Evolutionary conservation across 2,888 invertebrate species (phyloP).

Genomic region (Calephelis perditalis): DNA sequence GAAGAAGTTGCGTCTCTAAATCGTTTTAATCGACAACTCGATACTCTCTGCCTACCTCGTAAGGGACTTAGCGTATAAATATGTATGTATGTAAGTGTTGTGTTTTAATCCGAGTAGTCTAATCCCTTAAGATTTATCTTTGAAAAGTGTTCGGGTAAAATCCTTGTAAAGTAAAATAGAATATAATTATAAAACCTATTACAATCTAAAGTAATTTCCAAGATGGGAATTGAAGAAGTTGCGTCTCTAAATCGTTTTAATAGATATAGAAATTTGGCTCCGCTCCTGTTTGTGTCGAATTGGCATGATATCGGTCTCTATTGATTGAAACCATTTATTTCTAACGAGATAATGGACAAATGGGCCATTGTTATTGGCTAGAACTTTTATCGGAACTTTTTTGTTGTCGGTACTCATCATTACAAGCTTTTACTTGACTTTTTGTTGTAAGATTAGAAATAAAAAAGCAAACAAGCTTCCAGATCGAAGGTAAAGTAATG

Average conservation of each 20-base stretch:
- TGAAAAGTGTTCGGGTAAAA: no score
- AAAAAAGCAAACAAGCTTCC: no score
- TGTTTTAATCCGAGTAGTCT: no score
- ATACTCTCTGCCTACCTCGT: no score
- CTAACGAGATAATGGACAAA: constrained; percentile 13
- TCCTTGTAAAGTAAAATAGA: not conserved
- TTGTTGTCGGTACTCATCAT: not conserved
- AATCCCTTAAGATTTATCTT: no score
- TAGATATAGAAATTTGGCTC: constrained; percentile 19
- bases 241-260: constrained; percentile 4
- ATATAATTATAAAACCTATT: constrained; percentile 10
- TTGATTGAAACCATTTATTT: constrained; percentile 18
- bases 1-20: constrained; percentile 1
- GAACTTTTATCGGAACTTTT: constrained; percentile 6
- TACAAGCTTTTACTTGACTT: not conserved
- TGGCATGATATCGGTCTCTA: constrained; percentile 13
- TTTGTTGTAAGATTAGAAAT: no score
- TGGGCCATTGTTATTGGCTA: constrained; percentile 5
- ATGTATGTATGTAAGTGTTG: no score
- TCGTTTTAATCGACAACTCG: constrained; percentile 7
- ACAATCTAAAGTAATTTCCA: constrained; percentile 9
- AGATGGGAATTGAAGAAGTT: constrained; percentile 9
- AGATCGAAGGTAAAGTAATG: no score
- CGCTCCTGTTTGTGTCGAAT: constrained; percentile 21
- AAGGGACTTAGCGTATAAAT: no score